Conservation (phyloP, 2,113 vertebrate species). For the Cephalophus harveyi region DNA sequence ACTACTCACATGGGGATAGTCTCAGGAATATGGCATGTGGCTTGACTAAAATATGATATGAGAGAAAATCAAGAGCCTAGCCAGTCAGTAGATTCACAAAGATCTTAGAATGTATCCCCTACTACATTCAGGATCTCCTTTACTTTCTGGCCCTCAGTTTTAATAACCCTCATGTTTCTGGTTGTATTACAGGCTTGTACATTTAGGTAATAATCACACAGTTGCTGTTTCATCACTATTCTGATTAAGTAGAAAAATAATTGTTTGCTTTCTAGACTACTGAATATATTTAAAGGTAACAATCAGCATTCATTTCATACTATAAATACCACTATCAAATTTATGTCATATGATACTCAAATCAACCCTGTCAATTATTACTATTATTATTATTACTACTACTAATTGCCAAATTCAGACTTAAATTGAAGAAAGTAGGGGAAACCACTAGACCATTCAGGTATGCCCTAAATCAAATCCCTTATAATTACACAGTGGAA, state of each 20-base stretch:
- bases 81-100: neutral
- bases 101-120: neutral
- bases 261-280: neutral
- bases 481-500: neutral
- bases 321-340: neutral
- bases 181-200: neutral
- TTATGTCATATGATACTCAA: neutral
- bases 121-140: neutral
- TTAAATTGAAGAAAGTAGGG: neutral
- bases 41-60: conserved; percentile 3
- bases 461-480: neutral
- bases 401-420: neutral
- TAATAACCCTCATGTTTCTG: neutral
- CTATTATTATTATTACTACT: neutral
- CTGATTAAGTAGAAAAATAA: neutral
- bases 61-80: conserved; percentile 9
- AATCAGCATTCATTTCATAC: neutral
- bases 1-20: neutral
- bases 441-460: neutral
- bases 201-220: neutral
- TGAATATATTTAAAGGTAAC: neutral
- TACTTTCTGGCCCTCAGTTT: neutral
- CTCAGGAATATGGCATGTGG: neutral
- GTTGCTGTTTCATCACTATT: neutral
- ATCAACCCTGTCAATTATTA: neutral